Base-by-base conservation (phyloP, 2,797 vertebrate genomes). In the Dendrocincla fuliginosa region DNA sequence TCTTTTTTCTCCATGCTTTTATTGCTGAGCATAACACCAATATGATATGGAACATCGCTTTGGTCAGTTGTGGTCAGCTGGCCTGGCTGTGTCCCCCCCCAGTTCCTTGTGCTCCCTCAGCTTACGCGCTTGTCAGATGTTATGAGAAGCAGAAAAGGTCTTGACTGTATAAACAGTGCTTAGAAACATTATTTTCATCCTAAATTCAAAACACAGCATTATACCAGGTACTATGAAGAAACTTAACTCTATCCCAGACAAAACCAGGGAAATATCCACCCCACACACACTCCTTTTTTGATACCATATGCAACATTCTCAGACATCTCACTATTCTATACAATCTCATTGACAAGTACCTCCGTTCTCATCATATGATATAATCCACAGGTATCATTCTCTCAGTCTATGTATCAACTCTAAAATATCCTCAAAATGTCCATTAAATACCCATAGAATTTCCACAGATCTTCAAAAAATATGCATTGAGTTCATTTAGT, bases 31-130 rank as follows among this genome's bases (percentile, higher is more conserved):
- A 57, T 17, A 32, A 24, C 13, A 22, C 11, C 30, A 11, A 11
- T 6, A 22, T 28, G 9, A 7, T 41, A n/a, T 35, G 18, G 18
- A 8, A 46, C 32, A 41, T 6, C 3, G 5, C 30, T 64, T n/a
- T n/a, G 50, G 30, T 20, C 50, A 56, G 4, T 10, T 52, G 18
- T 5, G 6, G 5, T 46, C 25, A 41, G 44, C 30, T 47, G 44
- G n/a, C 18, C 11, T 11, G 27, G 11, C 30, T 70, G 9, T 7
- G 5, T 27, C 8, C 16, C 9, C 13, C 70, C 2, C 0, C 16
- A 7, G 3, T 27, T 76, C 27, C 18, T 47, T 0, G 0, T 32
- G 30, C 13, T n/a, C 1, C 18, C 13, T 16, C 39, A 47, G 23
- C 6, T 23, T 59, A 16, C 17, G 22, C 13, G 18, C 16, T 20